These are phyloP conservation scores for Lepidochrysops patricia DNA, from an alignment of 2,888 invertebrate genomes.

Conservation along the genomic window DNA sequence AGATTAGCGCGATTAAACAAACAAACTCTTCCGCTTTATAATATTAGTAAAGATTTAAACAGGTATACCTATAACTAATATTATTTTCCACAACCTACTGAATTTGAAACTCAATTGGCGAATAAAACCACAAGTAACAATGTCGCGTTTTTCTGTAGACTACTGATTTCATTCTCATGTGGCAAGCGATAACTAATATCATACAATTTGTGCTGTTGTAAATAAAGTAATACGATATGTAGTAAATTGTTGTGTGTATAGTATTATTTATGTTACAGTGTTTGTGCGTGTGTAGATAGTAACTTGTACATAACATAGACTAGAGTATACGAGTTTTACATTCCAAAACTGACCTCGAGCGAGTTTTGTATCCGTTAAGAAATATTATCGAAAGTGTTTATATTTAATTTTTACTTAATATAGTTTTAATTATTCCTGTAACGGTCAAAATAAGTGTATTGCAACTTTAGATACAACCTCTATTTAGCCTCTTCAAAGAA, in stretches of 20 bases:
- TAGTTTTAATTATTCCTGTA: too few species aligned
- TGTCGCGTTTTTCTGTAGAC: neutral
- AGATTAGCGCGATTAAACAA: too few species aligned
- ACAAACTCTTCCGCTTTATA: too few species aligned
- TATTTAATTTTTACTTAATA: neutral
- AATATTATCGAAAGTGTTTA: neutral
- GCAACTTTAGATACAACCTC: too few species aligned
- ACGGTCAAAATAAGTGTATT: too few species aligned
- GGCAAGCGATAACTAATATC: neutral
- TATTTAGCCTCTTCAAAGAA: too few species aligned
- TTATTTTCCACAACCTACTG: neutral
- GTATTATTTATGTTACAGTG: constrained; percentile 57
- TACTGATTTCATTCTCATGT: neutral
- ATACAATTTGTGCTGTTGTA: constrained; percentile 35
- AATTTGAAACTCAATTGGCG: neutral
- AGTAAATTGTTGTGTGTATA: constrained; percentile 68
- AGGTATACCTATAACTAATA: too few species aligned
- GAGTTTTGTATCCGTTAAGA: neutral
- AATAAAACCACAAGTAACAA: neutral
- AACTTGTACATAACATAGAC: constrained; percentile 44
- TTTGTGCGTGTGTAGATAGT: constrained; percentile 69
- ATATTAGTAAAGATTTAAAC: too few species aligned
- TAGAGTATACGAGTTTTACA: constrained; percentile 15
- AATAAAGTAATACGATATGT: constrained; percentile 54
- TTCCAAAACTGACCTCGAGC: neutral